phyloP scores from a whole-genome alignment of 2,113 vertebrate genomes.

The Barbus barbus region DNA sequence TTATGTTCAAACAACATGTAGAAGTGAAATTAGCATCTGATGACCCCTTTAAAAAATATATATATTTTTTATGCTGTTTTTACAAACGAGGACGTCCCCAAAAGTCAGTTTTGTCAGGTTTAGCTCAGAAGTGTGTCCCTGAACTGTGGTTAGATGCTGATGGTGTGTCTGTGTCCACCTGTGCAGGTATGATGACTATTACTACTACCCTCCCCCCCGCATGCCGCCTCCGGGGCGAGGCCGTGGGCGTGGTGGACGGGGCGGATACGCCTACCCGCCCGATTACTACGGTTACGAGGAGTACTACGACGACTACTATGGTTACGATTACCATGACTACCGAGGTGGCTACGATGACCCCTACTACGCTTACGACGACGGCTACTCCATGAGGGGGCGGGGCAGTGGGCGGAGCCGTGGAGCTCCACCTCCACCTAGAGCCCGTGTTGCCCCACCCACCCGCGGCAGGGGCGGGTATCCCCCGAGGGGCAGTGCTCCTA shows the following conservation, averaged over 20 bases:
- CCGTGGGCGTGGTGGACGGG: slow-evolving; percentile 89
- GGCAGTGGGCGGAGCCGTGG: slow-evolving; percentile 90
- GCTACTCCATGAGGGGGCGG: slow-evolving; percentile 95
- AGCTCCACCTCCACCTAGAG: slow-evolving; percentile 86
- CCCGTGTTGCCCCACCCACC: slow-evolving; percentile 85
- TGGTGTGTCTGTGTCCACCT: neutral
- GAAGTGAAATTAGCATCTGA: too few relatives aligned
- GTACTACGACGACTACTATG: slow-evolving; percentile 98
- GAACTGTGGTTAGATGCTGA: neutral
- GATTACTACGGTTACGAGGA: slow-evolving; percentile 99
- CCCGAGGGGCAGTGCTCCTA: slow-evolving; percentile 92
- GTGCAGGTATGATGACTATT: slow-evolving; percentile 96
- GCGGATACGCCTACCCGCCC: slow-evolving; percentile 92
- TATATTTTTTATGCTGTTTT: too few relatives aligned
- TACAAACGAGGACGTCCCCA: too few relatives aligned
- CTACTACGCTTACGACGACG: slow-evolving; percentile 96
- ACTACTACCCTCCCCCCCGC: slow-evolving; percentile 95
- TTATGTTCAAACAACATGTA: too few relatives aligned
- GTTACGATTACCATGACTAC: slow-evolving; percentile 98
- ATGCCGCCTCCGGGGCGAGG: slow-evolving; percentile 95
- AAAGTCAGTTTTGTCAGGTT: too few relatives aligned
- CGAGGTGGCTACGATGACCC: slow-evolving; percentile 98
- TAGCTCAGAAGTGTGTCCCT: neutral
- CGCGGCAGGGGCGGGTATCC: slow-evolving; percentile 92
- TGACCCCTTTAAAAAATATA: too few relatives aligned